Evolutionary conservation across 1,140 invertebrate species (phyloP), one percentile per base, ranked within the genome.

Genomic region (Tigriopus japonicus): DNA sequence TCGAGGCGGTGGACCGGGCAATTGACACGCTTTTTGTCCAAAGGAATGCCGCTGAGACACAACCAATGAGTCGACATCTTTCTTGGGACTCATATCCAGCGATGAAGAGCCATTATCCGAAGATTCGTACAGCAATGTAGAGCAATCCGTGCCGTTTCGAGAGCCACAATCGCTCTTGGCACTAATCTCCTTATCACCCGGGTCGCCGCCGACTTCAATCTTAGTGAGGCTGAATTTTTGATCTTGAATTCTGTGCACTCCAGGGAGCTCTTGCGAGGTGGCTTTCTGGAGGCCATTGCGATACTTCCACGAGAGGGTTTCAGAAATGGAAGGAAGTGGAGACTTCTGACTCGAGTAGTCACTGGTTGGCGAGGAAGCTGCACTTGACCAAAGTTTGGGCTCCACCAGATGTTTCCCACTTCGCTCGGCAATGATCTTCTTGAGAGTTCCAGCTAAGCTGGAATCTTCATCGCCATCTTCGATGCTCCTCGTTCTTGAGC

Each of bases 391-490:
- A 23, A 54, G 52, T 23, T 54, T n/a, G 6, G 19, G 5, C 28
- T 35, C 28, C 28, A 35, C 28, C 3, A 35, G 9, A 35, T 35
- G 45, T 12, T 49, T 15, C 3, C 45, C 45, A 49, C 45, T 15
- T 2, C 42, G 23, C 55, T 58, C 55, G 15, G 52, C 52, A 10
- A 54, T 54, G 14, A 54, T 54, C 21, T 54, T 54, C 21, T 54
- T 54, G 5, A 54, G 52, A n/a, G 52, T 54, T 54, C 52, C 52
- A 28, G 19, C 35, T 6, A 54, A 28, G 28, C 28, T 35, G 3
- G 28, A 35, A 9, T 35, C 28, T 35, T 35, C 28, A 35, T 35
- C 45, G 45, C 45, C 45, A 49, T 15, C 45, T 6, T 15, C n/a
- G 45, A 15, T 17, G 10, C 45, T 49, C 6, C 45, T 3, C 45